Evolutionary conservation across 2,113 vertebrate genomes (phyloP).

Genomic region (Empidonax traillii): DNA sequence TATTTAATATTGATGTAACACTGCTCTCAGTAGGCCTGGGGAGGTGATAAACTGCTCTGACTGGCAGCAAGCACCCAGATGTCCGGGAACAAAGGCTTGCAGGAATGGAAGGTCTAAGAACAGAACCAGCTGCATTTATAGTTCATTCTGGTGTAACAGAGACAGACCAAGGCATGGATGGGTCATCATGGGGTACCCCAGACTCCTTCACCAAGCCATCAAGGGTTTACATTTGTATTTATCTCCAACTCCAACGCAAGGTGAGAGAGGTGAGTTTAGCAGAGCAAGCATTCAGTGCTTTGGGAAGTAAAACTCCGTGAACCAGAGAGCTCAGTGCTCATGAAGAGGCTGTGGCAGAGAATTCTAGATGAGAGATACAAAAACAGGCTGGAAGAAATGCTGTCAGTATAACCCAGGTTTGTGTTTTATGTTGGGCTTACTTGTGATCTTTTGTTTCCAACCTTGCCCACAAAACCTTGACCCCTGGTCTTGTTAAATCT

Average conservation of each 20-base stretch:
- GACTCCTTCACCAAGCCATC: background rate
- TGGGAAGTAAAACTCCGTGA: background rate
- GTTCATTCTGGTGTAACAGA: background rate
- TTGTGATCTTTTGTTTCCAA: background rate
- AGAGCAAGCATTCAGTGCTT: background rate
- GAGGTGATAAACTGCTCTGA: background rate
- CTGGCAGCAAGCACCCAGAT: background rate
- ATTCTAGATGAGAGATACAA: constrained; percentile 5
- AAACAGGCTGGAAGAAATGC: background rate
- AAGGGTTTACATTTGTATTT: background rate
- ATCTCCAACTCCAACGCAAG: background rate
- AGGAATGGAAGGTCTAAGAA: background rate
- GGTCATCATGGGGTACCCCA: background rate
- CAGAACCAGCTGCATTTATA: background rate
- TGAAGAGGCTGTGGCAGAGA: background rate
- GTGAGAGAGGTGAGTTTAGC: background rate
- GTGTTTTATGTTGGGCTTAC: background rate
- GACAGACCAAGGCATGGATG: background rate
- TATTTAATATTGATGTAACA: background rate
- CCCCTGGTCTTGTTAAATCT: background rate
- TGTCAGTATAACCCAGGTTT: background rate
- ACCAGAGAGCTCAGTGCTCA: background rate
- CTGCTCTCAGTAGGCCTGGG: background rate
- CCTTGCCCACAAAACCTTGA: background rate
- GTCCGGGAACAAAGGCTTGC: background rate